Evolutionary conservation across 2,888 invertebrate species (phyloP), one percentile per base, ranked within the genome.

Genomic region (Morpho helenor): DNA sequence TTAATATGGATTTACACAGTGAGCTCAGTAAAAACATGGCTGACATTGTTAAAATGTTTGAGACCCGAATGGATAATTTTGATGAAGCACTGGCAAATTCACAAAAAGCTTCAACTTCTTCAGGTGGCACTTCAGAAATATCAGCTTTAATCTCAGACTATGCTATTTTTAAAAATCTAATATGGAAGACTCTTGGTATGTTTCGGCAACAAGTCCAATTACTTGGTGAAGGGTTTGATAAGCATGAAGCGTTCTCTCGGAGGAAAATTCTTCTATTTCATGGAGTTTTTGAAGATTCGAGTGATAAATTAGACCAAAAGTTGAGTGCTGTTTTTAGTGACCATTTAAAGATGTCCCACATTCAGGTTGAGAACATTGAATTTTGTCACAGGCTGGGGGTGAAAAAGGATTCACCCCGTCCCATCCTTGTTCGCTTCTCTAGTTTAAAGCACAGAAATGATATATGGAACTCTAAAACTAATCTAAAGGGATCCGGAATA

Each of bases 401-500:
- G 22, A 53, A 53, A 45, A 58, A 53, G 7, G 48, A 58, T n/a
- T 43, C 10, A 41, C 52, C 53, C 9, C 49, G 58, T 8, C 46
- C 58, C 31, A 46, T 59, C 46, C 46, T 59, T 2, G 50, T 54
- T 8, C 59, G 54, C 40, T 50, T 59, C 46, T 8, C 40, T 42
- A 10, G 41, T 46, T 39, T 50, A 23, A 59, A 45, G 42, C 23
- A 31, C n/a, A 54, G 42, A 22, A 49, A 49, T 10, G 0, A 41
- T 23, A 46, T 54, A 5, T 59, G 54, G 54, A 56, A 44, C 22
- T 42, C 42, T 7, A 61, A 61, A 56, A 52, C 55, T 10, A 8
- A 8, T 22, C 22, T 61, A 8, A 61, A 57, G 48, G 54, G 55
- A n/a, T 50, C 54, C 8, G 61, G 61, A 8, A 39, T 57, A 7